Conservation (phyloP, 2,888 invertebrate species). For the Drosophila macrospina region DNA sequence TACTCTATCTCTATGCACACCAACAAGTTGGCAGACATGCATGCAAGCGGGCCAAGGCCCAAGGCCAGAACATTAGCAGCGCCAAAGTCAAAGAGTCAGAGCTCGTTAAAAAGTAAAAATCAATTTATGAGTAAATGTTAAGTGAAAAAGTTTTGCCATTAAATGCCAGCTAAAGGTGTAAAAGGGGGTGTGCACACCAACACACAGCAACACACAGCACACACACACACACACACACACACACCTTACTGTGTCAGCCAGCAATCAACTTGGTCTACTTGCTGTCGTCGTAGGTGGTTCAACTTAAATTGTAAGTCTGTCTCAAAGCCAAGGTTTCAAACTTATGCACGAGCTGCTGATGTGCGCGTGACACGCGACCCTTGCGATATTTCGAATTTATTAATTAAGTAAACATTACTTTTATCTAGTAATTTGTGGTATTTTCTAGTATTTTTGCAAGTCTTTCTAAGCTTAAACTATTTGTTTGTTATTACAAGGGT, state of each 20-base stretch:
- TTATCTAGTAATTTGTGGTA: too few species aligned
- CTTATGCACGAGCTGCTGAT: neutral
- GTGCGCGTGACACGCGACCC: neutral
- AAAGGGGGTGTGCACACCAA: conserved; percentile 19
- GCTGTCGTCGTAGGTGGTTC: conserved; percentile 15
- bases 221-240: too few species aligned
- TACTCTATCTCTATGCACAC: neutral
- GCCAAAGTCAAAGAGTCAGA: conserved; percentile 39
- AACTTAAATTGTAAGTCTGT: conserved; percentile 14
- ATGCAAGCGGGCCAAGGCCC: conserved; percentile 42
- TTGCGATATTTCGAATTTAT: too few species aligned
- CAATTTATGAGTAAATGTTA: conserved; percentile 80
- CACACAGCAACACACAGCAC: too few species aligned
- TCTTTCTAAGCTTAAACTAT: too few species aligned
- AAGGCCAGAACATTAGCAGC: conserved; percentile 57
- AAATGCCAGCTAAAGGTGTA: conserved; percentile 42
- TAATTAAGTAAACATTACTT: too few species aligned
- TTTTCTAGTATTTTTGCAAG: too few species aligned
- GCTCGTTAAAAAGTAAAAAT: conserved; percentile 82
- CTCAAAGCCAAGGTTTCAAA: conserved; percentile 29
- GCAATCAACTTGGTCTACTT: conserved; percentile 4
- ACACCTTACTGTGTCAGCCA: conserved; percentile 2
- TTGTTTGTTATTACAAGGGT: too few species aligned
- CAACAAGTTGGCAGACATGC: conserved; percentile 41
- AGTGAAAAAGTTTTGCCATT: conserved; percentile 79